A percentile compares a stretch with the other conserved stretches of the same genome.
Evolutionary conservation across 2,888 invertebrate species (phyloP).

Genomic region (Troides aeacus): DNA sequence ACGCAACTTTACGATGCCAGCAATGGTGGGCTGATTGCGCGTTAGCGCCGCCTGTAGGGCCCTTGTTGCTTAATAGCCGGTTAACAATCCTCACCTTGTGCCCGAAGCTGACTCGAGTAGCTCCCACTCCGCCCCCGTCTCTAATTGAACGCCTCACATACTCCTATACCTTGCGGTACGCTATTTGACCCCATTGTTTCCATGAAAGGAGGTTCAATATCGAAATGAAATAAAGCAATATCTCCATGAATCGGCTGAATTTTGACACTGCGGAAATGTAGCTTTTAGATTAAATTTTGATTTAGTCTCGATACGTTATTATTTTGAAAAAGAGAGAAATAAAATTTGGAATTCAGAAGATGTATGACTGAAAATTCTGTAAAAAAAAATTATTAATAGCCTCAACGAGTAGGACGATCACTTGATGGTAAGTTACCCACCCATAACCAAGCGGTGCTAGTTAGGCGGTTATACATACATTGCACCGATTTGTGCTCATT

Average conservation of each 20-base stretch:
- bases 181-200: slow-evolving; percentile 17
- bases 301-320: too few species aligned
- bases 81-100: slow-evolving; percentile 59
- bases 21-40: slow-evolving; percentile 45
- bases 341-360: too few species aligned
- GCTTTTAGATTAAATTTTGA: too few species aligned
- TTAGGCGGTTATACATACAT: too few species aligned
- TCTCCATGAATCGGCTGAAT: not conserved
- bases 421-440: too few species aligned
- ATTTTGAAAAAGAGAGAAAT: too few species aligned
- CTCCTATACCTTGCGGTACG: slow-evolving; percentile 25
- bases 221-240: not conserved
- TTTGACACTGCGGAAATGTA: not conserved
- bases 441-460: too few species aligned
- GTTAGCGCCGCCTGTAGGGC: slow-evolving; percentile 43
- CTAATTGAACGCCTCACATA: slow-evolving; percentile 54
- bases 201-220: slow-evolving; percentile 17
- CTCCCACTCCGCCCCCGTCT: slow-evolving; percentile 39
- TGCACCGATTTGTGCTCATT: too few species aligned
- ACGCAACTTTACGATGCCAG: slow-evolving; percentile 37
- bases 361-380: too few species aligned
- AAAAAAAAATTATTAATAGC: too few species aligned
- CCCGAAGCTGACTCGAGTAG: slow-evolving; percentile 35
- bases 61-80: slow-evolving; percentile 59
- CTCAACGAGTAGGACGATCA: too few species aligned